Conservation (phyloP, 2,888 invertebrate species). For the Phyto melanocephala region DNA sequence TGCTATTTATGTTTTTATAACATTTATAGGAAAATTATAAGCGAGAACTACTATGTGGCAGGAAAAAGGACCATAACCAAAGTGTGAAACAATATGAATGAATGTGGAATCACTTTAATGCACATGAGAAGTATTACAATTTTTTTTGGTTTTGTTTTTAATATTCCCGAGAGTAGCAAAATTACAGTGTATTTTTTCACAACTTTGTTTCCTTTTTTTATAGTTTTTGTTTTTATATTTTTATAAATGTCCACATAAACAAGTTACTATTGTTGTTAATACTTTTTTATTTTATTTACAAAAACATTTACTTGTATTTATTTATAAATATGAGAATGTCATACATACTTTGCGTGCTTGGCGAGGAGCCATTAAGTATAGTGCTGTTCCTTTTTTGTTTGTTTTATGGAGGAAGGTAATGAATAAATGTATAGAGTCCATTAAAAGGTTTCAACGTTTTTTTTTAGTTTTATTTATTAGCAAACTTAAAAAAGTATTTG, state of each 20-base stretch:
- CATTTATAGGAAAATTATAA: background rate
- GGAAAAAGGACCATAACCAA: conserved; percentile 32
- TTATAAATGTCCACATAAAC: background rate
- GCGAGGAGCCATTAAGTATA: conserved; percentile 18
- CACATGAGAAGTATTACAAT: conserved; percentile 41
- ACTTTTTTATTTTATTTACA: background rate
- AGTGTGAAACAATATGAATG: conserved; percentile 53
- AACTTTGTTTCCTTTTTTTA: conserved; percentile 42
- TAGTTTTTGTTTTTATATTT: background rate
- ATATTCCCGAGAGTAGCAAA: conserved; percentile 11
- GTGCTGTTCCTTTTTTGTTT: background rate
- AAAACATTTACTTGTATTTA: conserved; percentile 1
- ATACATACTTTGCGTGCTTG: conserved; percentile 43
- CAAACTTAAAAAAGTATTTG: background rate
- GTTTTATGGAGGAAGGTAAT: conserved; percentile 12
- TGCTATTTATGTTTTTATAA: background rate
- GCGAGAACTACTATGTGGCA: background rate
- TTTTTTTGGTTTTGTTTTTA: too few species aligned
- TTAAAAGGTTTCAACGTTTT: conserved; percentile 5
- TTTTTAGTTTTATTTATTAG: background rate
- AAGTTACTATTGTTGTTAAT: background rate
- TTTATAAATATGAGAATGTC: conserved; percentile 24
- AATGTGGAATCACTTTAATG: conserved; percentile 43
- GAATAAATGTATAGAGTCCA: conserved; percentile 36
- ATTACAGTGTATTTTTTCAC: conserved; percentile 49